Evolutionary conservation across 2,888 invertebrate species (phyloP).

Genomic region (Torymus tubicola): DNA sequence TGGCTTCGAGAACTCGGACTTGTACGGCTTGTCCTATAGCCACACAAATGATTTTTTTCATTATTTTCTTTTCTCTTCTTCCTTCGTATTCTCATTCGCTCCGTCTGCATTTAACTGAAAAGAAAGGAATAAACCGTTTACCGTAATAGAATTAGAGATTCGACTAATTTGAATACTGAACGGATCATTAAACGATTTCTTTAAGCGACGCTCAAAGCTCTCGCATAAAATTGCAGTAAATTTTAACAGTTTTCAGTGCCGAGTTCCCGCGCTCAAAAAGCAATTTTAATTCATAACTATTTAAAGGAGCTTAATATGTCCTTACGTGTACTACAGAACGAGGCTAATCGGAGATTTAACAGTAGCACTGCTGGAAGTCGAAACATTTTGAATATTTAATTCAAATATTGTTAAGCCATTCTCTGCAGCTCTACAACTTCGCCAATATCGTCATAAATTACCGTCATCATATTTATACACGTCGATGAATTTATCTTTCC

Average conservation of each 20-base stretch:
- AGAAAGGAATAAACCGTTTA: slow-evolving; percentile 46
- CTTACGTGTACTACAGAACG: neutral
- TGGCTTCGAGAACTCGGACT: slow-evolving; percentile 52
- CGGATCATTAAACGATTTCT: slow-evolving; percentile 37
- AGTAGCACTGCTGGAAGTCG: too few relatives aligned
- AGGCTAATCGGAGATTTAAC: too few relatives aligned
- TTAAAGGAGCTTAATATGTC: neutral
- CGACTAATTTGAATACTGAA: slow-evolving; percentile 26
- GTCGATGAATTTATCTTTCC: too few relatives aligned
- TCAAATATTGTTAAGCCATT: too few relatives aligned
- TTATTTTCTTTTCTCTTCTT: neutral
- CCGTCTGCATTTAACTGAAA: slow-evolving; percentile 24
- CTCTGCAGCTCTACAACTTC: too few relatives aligned
- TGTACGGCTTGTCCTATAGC: slow-evolving; percentile 54
- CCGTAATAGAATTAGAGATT: slow-evolving; percentile 37
- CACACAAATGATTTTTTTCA: slow-evolving; percentile 38
- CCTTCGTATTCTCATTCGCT: neutral
- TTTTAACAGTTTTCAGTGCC: slow-evolving; percentile 8
- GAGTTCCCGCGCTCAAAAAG: neutral
- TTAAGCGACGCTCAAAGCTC: neutral
- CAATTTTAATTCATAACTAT: neutral
- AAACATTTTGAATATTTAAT: too few relatives aligned
- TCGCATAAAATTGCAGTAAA: slow-evolving; percentile 14
- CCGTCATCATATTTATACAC: too few relatives aligned
- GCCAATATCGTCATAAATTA: too few relatives aligned